These are phyloP conservation scores for Octodonta nipae DNA, from an alignment of 2,888 invertebrate species.

Conservation along the genomic window DNA sequence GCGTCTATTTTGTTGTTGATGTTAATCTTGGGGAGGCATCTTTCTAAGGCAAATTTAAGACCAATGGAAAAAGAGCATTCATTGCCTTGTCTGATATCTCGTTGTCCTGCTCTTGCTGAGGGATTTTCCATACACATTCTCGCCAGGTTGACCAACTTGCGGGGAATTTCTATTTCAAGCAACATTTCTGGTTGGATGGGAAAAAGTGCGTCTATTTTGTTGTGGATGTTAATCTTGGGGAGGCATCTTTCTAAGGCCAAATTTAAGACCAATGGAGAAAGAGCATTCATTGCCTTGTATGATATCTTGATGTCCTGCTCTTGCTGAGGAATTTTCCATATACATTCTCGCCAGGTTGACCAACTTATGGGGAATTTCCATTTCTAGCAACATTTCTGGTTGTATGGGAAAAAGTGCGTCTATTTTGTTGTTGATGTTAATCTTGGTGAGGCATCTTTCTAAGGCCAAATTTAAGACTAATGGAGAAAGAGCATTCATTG, in stretches of 20 bases:
- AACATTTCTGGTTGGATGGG: slow-evolving; percentile 11
- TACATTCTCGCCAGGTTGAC: too few relatives aligned
- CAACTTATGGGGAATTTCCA: too few relatives aligned
- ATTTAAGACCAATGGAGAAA: too few relatives aligned
- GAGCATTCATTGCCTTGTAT: too few relatives aligned
- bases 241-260: too few relatives aligned
- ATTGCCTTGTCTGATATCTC: background rate
- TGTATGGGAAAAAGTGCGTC: background rate
- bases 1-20: background rate
- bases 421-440: background rate
- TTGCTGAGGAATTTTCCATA: too few relatives aligned
- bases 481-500: background rate
- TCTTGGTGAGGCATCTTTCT: background rate
- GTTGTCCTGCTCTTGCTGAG: background rate
- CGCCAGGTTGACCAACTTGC: background rate
- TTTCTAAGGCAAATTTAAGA: background rate
- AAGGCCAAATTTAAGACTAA: background rate
- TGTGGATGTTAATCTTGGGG: too few relatives aligned
- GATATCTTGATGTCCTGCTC: too few relatives aligned
- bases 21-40: background rate
- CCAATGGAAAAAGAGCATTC: background rate
- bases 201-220: too few relatives aligned
- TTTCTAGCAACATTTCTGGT: background rate
- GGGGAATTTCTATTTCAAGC: too few relatives aligned
- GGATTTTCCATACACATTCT: background rate